These are phyloP conservation scores for Eupsittula cactorum DNA, from an alignment of 2,113 vertebrate species.

Conservation along the genomic window DNA sequence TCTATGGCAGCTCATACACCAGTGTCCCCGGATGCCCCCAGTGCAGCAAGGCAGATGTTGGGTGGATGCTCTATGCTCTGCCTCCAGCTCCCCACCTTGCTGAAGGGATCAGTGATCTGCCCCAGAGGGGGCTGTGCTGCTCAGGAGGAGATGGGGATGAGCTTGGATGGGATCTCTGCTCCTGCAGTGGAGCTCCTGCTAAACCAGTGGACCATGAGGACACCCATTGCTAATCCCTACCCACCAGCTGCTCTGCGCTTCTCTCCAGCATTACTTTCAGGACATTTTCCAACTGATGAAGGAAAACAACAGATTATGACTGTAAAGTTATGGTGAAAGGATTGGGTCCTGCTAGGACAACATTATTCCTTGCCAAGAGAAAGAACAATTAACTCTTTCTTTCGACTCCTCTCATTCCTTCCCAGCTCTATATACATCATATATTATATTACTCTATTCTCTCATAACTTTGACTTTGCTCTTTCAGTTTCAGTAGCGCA, in stretches of 20 bases:
- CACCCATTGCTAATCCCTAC: conserved; percentile 10
- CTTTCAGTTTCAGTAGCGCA: conserved; percentile 45
- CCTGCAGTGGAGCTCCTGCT: background rate
- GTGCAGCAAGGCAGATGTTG: background rate
- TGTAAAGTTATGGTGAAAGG: conserved; percentile 28
- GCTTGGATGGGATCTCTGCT: background rate
- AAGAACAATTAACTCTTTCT: background rate
- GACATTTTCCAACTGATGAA: conserved; percentile 51
- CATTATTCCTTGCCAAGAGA: conserved; percentile 28
- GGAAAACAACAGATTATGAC: conserved; percentile 55
- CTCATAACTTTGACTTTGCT: conserved; percentile 42
- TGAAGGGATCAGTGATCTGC: background rate
- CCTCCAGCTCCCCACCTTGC: background rate
- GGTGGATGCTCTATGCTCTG: background rate
- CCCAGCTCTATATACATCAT: conserved; percentile 46
- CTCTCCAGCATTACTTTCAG: conserved; percentile 37
- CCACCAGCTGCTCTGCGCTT: conserved; percentile 28
- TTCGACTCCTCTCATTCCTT: background rate
- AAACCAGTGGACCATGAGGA: conserved; percentile 6
- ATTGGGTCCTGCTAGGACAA: conserved; percentile 24
- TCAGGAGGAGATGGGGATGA: background rate
- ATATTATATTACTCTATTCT: conserved; percentile 72
- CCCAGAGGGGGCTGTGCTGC: background rate
- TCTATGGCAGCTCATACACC: background rate
- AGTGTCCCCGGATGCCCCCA: background rate